Evolutionary conservation across 2,113 vertebrate species (phyloP), one percentile per base, ranked within the genome.

Genomic region (Dipodomys ordii): DNA sequence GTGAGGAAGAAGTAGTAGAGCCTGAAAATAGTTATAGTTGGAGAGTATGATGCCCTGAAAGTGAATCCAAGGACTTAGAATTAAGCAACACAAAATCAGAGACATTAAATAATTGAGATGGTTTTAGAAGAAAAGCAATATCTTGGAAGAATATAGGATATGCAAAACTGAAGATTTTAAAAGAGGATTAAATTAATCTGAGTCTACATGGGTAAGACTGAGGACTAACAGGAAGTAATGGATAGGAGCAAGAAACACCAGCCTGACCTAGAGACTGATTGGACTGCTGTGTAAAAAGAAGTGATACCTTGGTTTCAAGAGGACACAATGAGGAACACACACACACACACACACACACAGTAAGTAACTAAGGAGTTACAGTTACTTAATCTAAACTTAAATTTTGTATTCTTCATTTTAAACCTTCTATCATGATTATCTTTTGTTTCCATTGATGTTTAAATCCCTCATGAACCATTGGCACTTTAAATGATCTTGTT

Each of bases 361-460:
- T 12, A 82, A 39, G 39, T 39, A 39, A 78, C 71, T 88, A 76
- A 89, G 67, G 39, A 74, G 60, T 76, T 82, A 8, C 22, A 46
- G 35, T 86, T 6, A 62, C 20, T 62, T 62, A 73, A 60, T 87
- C 7, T 44, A 18, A 85, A 28, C n/a, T 23, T 74, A 78, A 69
- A 78, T 39, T 88, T 80, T 91, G 15, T 85, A 25, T 35, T 81
- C 23, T 1, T 87, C 23, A 88, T 78, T 46, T 88, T 92, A 68
- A 88, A 91, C 11, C 25, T 60, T n/a, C 28, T 92, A 11, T 64
- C 60, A 68, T 68, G 6, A 71, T 39, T 76, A 65, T 25, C 53
- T 65, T 88, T 25, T 83, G 9, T 2, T 53, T 92, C 76, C 32
- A 5, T 83, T 80, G 27, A n/a, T 74, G 1, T 87, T 89, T 39